These are phyloP conservation scores for Nymphicus hollandicus DNA, from an alignment of 2,113 vertebrate genomes.

Conservation along the genomic window DNA sequence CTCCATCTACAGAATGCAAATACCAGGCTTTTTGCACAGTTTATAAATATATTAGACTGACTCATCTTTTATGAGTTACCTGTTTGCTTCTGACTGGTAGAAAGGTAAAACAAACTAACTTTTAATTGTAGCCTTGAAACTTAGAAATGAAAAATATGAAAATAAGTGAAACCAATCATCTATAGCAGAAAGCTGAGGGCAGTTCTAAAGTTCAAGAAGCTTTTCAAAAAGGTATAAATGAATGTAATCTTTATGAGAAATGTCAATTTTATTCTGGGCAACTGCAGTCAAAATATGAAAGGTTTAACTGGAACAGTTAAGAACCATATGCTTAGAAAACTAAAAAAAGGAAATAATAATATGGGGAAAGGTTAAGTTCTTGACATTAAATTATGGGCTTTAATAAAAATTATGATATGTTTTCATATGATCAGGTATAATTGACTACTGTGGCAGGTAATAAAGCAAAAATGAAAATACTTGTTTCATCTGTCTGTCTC, in stretches of 20 bases:
- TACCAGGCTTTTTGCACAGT: background rate
- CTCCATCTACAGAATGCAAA: background rate
- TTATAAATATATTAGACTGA: background rate
- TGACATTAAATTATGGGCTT: constrained; percentile 51
- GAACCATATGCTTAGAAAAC: constrained; percentile 37
- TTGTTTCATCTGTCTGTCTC: constrained; percentile 32
- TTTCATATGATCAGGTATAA: constrained; percentile 33
- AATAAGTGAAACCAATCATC: constrained; percentile 43
- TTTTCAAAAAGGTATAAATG: constrained; percentile 63
- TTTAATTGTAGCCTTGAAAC: constrained; percentile 49
- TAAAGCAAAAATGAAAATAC: constrained; percentile 27
- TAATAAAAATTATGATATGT: constrained; percentile 33
- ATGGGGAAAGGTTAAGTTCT: constrained; percentile 32
- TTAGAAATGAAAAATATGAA: constrained; percentile 20
- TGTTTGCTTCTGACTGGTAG: constrained; percentile 36
- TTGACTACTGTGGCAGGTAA: background rate
- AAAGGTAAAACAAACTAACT: background rate
- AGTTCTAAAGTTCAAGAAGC: constrained; percentile 69
- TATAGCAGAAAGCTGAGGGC: constrained; percentile 57
- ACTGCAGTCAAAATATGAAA: constrained; percentile 50
- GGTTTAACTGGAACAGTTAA: constrained; percentile 49
- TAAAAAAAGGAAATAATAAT: constrained; percentile 54
- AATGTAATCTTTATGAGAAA: constrained; percentile 63
- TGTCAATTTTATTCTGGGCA: constrained; percentile 59
- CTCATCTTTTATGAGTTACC: background rate